phyloP scores from a whole-genome alignment of 1,140 invertebrate species.

The Tyrophagus putrescentiae region DNA sequence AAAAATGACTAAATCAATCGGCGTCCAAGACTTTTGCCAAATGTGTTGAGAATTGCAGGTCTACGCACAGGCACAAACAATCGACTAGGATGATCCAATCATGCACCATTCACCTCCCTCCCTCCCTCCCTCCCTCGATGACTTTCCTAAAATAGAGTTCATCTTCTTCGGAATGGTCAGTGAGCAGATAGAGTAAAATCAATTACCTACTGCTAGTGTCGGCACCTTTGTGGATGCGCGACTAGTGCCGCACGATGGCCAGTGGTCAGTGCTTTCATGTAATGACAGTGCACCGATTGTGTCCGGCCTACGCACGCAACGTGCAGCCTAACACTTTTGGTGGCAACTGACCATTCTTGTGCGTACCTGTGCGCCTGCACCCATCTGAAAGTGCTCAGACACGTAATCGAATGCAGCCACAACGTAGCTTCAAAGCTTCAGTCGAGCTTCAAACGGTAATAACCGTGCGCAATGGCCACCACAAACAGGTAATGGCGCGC shows the following conservation, averaged over 20 bases:
- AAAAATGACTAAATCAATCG: conserved; percentile 1
- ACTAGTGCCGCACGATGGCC: neutral
- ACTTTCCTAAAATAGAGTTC: neutral
- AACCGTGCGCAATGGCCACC: too few species aligned
- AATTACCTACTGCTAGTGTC: conserved; percentile 1
- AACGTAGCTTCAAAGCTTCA: too few species aligned
- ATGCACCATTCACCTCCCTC: too few species aligned
- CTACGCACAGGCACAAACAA: neutral
- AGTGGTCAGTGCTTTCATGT: neutral
- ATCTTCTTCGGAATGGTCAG: neutral
- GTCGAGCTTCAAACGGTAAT: too few species aligned
- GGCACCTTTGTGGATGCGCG: neutral
- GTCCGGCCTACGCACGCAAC: conserved; percentile 7
- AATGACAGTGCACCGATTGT: neutral
- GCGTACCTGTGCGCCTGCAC: too few species aligned
- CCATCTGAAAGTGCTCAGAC: too few species aligned
- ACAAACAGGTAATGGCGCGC: too few species aligned
- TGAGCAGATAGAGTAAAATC: conserved; percentile 8
- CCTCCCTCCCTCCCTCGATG: neutral
- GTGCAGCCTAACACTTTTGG: too few species aligned
- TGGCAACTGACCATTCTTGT: too few species aligned
- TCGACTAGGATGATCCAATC: conserved; percentile 15
- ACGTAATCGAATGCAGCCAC: too few species aligned
- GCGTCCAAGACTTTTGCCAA: neutral
- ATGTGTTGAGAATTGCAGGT: neutral